Evolutionary conservation across 1,140 invertebrate genomes (phyloP).

Genomic region (Anastrepha ludens): DNA sequence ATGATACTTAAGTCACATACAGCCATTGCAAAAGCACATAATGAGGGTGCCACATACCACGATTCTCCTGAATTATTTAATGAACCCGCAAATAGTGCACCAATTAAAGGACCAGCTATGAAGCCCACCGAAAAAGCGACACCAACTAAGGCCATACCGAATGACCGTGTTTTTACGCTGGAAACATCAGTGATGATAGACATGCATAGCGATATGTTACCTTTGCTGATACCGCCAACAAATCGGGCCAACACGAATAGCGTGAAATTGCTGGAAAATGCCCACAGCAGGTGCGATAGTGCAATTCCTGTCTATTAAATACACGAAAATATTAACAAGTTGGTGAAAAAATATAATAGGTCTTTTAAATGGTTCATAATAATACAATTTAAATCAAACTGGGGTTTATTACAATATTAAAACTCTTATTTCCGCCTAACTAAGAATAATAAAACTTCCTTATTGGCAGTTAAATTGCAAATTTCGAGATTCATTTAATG

Average conservation of each 20-base stretch:
- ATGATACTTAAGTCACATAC: conserved; percentile 88
- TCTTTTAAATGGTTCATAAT: not conserved
- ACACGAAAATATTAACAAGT: not conserved
- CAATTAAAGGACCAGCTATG: conserved; percentile 95
- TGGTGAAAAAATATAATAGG: not conserved
- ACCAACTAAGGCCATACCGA: conserved; percentile 97
- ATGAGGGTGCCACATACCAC: conserved; percentile 90
- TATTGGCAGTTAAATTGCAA: too few species aligned
- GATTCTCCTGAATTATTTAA: conserved; percentile 77
- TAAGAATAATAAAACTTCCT: too few species aligned
- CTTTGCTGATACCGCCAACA: conserved; percentile 96
- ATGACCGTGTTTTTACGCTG: conserved; percentile 85
- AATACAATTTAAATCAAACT: too few species aligned
- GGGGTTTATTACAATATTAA: too few species aligned
- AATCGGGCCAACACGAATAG: conserved; percentile 95
- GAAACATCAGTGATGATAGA: conserved; percentile 97
- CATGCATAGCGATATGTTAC: conserved; percentile 96
- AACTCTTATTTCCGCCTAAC: too few species aligned
- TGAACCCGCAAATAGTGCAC: conserved; percentile 90
- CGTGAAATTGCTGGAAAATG: conserved; percentile 89
- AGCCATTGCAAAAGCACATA: conserved; percentile 88
- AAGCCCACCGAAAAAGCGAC: conserved; percentile 98
- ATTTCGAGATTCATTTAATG: too few species aligned
- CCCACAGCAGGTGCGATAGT: conserved; percentile 92
- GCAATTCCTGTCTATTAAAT: conserved; percentile 84